phyloP scores from a whole-genome alignment of 2,113 vertebrate genomes.

The Vulpes lagopus region DNA sequence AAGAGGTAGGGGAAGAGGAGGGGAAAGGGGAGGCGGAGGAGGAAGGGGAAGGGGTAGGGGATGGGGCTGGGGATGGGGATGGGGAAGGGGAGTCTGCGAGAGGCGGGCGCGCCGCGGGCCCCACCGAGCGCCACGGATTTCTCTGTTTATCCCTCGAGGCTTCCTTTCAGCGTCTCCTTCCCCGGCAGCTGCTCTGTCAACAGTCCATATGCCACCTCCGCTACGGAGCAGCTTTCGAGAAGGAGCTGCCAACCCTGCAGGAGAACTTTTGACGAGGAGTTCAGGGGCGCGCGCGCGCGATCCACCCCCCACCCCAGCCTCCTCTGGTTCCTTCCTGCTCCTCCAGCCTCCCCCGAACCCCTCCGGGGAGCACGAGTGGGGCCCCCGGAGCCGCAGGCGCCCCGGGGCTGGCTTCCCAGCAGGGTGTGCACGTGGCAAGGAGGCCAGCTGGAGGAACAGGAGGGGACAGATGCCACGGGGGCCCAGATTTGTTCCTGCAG shows the following conservation, averaged over 20 bases:
- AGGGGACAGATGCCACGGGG: conserved; percentile 70
- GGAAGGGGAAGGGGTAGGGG: neutral
- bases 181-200: conserved; percentile 89
- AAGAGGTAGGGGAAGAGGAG: too few species aligned
- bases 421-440: conserved; percentile 37
- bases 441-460: conserved; percentile 78
- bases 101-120: conserved; percentile 76
- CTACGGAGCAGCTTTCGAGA: conserved; percentile 86
- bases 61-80: too few species aligned
- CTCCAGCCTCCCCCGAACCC: neutral
- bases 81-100: conserved; percentile 41
- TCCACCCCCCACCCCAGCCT: conserved; percentile 76
- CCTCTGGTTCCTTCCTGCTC: conserved; percentile 64
- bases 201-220: conserved; percentile 89
- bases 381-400: neutral
- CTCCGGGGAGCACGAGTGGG: conserved; percentile 30
- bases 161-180: conserved; percentile 88
- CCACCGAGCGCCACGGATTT: conserved; percentile 84
- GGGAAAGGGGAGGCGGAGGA: neutral
- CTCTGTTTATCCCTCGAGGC: conserved; percentile 89
- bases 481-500: conserved; percentile 70
- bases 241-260: conserved; percentile 84
- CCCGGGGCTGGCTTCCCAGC: conserved; percentile 29
- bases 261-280: conserved; percentile 86
- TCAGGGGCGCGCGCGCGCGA: conserved; percentile 81